Conservation (phyloP, 2,113 vertebrate genomes). For the Sturnira hondurensis region DNA sequence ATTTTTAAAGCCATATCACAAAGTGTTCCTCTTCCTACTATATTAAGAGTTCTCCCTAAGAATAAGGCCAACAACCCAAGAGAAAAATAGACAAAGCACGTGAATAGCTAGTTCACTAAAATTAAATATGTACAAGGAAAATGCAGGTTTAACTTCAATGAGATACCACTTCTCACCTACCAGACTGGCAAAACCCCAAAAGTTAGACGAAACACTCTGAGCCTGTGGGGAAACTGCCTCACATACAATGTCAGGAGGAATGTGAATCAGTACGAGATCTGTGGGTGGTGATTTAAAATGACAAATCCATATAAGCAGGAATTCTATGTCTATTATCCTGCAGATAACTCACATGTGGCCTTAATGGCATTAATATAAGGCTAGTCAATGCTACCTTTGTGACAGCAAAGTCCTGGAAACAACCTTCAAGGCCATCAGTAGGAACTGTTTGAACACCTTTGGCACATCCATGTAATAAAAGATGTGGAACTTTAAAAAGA, state of each 20-base stretch:
- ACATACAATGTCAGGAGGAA: background rate
- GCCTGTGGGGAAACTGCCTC: background rate
- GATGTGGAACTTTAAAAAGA: background rate
- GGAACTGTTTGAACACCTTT: background rate
- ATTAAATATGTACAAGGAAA: background rate
- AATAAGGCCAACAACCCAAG: background rate
- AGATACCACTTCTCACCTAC: background rate
- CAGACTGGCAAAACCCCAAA: background rate
- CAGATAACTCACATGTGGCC: background rate
- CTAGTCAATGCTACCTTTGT: background rate
- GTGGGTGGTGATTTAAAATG: background rate
- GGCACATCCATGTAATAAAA: background rate
- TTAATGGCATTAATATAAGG: background rate
- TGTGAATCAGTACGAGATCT: background rate
- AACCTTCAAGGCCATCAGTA: background rate
- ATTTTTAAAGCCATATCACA: background rate
- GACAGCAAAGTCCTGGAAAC: background rate
- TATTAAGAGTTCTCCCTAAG: background rate
- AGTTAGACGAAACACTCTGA: background rate
- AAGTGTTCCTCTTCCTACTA: background rate
- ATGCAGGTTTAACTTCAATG: background rate
- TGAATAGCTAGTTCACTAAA: background rate
- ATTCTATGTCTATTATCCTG: background rate
- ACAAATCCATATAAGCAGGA: background rate
- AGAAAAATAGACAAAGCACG: background rate